Evolutionary conservation across 2,797 vertebrate species (phyloP).

Genomic region (Dromococcyx pavoninus): DNA sequence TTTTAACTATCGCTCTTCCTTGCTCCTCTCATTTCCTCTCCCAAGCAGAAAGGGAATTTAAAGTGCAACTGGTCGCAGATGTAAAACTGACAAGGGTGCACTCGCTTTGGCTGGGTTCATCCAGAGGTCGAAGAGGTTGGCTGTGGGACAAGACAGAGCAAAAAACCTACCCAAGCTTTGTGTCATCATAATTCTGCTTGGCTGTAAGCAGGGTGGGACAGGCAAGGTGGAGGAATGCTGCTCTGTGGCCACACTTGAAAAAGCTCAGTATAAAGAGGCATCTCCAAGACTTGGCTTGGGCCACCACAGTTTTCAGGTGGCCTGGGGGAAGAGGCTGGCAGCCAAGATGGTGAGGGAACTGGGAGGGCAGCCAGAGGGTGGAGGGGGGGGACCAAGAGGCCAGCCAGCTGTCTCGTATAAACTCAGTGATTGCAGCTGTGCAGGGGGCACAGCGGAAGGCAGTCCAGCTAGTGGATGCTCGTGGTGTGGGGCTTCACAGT

Average conservation of each 20-base stretch:
- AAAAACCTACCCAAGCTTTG: slow-evolving; percentile 2
- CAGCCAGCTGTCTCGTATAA: neutral
- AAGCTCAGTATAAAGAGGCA: neutral
- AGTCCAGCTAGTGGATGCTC: neutral
- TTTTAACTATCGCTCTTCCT: neutral
- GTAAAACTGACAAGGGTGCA: slow-evolving; percentile 20
- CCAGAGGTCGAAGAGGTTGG: slow-evolving; percentile 75
- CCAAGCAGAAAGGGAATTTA: slow-evolving; percentile 67
- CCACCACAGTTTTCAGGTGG: neutral
- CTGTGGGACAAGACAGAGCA: slow-evolving; percentile 59
- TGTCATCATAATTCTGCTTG: slow-evolving; percentile 62
- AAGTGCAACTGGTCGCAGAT: slow-evolving; percentile 48
- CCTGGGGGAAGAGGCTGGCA: neutral
- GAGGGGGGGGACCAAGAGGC: neutral
- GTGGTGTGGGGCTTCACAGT: rapidly evolving
- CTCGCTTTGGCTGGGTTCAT: slow-evolving; percentile 62
- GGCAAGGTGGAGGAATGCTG: neutral
- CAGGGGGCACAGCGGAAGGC: rapidly evolving
- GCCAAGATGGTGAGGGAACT: neutral
- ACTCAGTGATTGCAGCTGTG: neutral
- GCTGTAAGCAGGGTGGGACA: neutral
- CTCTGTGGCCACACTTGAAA: rapidly evolving
- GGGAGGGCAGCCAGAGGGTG: neutral
- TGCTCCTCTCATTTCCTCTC: slow-evolving; percentile 60
- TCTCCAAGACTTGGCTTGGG: neutral